phyloP scores from a whole-genome alignment of 2,888 invertebrate genomes.

The Ethmia dodecea region DNA sequence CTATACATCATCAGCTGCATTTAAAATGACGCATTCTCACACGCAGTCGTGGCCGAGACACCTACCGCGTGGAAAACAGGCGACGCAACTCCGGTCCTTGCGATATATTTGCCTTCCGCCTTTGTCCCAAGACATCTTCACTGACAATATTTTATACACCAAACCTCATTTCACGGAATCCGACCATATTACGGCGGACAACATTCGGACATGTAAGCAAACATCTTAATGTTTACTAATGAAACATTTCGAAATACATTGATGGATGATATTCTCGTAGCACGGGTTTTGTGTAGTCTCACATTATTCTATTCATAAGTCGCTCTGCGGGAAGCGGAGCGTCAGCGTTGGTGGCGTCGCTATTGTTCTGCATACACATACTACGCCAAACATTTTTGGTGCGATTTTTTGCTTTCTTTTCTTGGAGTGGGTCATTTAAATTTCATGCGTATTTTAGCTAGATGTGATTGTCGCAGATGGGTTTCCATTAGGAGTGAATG shows the following conservation, averaged over 20 bases:
- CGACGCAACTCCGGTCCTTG: slow-evolving; percentile 24
- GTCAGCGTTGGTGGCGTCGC: slow-evolving; percentile 69
- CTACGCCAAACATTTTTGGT: slow-evolving; percentile 60
- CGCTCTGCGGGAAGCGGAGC: slow-evolving; percentile 58
- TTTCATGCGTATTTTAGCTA: slow-evolving; percentile 66
- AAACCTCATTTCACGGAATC: slow-evolving; percentile 65
- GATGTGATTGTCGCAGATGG: slow-evolving; percentile 40
- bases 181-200: slow-evolving; percentile 54
- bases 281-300: slow-evolving; percentile 62
- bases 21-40: slow-evolving; percentile 44
- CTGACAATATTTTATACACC: slow-evolving; percentile 55
- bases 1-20: slow-evolving; percentile 25
- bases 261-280: slow-evolving; percentile 65
- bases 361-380: slow-evolving; percentile 56
- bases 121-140: slow-evolving; percentile 45
- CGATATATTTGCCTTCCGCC: slow-evolving; percentile 41
- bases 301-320: slow-evolving; percentile 70
- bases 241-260: slow-evolving; percentile 73
- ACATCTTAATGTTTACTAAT: slow-evolving; percentile 78
- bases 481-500: slow-evolving; percentile 69
- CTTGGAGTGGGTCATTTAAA: slow-evolving; percentile 62
- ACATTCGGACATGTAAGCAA: slow-evolving; percentile 73
- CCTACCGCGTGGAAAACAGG: slow-evolving; percentile 44
- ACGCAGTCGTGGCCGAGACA: slow-evolving; percentile 47
- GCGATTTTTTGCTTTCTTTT: slow-evolving; percentile 41